These are phyloP conservation scores for Amblyornis subalaris DNA, from an alignment of 2,113 vertebrate species.

Conservation along the genomic window DNA sequence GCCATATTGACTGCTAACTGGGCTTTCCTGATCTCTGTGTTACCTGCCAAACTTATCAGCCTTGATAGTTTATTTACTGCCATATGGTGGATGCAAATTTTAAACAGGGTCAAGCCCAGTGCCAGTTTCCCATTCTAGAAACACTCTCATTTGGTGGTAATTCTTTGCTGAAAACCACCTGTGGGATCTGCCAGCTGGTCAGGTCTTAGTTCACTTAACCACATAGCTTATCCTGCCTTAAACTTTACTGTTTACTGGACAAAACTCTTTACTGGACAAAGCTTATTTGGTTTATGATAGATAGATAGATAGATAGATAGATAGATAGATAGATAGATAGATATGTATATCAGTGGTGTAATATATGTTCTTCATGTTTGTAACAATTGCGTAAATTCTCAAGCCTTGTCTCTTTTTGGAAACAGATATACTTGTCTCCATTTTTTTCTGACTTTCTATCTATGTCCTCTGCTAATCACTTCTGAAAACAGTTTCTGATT, in stretches of 20 bases:
- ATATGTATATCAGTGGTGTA: background rate
- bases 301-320: background rate
- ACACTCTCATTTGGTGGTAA: background rate
- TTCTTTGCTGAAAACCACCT: background rate
- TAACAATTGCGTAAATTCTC: background rate
- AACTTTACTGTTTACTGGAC: background rate
- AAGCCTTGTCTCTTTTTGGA: background rate
- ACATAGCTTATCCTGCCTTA: background rate
- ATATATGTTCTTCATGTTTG: background rate
- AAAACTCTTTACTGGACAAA: background rate
- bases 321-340: background rate
- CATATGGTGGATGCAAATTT: background rate
- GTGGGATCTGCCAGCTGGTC: background rate
- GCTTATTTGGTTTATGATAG: background rate
- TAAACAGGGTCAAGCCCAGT: background rate
- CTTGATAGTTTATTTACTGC: background rate
- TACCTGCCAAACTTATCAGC: background rate
- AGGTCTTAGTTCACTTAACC: background rate
- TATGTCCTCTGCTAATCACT: background rate
- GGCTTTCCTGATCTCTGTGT: background rate
- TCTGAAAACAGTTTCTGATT: background rate
- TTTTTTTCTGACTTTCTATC: background rate
- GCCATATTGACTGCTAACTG: accelerated
- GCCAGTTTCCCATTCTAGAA: background rate
- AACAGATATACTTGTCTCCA: background rate